These are phyloP conservation scores for Microctenopoma steveboyesi DNA, from an alignment of 2,797 vertebrate genomes.

Conservation along the genomic window DNA sequence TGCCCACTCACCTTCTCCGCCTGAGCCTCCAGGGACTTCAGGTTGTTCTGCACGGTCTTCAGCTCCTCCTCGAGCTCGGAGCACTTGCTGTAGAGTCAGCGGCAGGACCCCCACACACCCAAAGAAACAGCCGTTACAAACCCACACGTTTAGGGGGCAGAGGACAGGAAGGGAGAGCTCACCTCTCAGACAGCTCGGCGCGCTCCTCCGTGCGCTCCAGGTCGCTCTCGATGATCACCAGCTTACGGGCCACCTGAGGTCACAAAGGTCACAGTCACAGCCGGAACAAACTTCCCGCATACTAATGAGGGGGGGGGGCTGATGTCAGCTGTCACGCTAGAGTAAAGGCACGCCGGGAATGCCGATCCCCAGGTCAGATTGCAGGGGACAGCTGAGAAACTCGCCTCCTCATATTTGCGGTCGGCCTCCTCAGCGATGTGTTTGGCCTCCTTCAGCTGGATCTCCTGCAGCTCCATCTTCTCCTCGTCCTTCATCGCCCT, in stretches of 20 bases:
- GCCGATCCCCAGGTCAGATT: constrained; percentile 1
- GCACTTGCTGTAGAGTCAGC: constrained; percentile 91
- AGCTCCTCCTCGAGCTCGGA: constrained; percentile 99
- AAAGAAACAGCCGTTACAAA: neutral
- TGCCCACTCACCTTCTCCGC: constrained; percentile 92
- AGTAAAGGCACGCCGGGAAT: constrained; percentile 6
- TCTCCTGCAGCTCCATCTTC: constrained; percentile 98
- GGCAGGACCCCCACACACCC: constrained; percentile 2
- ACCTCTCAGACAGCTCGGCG: constrained; percentile 96
- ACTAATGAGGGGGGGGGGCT: too few relatives aligned
- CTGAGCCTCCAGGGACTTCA: constrained; percentile 99
- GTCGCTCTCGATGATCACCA: constrained; percentile 99
- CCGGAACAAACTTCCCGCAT: neutral
- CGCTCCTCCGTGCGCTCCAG: constrained; percentile 97
- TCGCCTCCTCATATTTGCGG: constrained; percentile 98
- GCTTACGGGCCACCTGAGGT: constrained; percentile 95
- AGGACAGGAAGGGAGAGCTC: constrained; percentile 28
- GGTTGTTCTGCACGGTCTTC: constrained; percentile 99
- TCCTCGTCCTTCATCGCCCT: constrained; percentile 98
- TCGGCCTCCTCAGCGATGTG: constrained; percentile 99
- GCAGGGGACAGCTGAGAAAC: constrained; percentile 61
- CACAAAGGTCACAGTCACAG: constrained; percentile 22
- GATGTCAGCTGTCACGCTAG: neutral
- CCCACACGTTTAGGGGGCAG: neutral
- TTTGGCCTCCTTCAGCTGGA: constrained; percentile 98